Percentiles rank a stretch among this genome's conserved stretches.
Evolutionary conservation across 2,888 invertebrate genomes (phyloP).

Genomic region (Oasisia sp.): DNA sequence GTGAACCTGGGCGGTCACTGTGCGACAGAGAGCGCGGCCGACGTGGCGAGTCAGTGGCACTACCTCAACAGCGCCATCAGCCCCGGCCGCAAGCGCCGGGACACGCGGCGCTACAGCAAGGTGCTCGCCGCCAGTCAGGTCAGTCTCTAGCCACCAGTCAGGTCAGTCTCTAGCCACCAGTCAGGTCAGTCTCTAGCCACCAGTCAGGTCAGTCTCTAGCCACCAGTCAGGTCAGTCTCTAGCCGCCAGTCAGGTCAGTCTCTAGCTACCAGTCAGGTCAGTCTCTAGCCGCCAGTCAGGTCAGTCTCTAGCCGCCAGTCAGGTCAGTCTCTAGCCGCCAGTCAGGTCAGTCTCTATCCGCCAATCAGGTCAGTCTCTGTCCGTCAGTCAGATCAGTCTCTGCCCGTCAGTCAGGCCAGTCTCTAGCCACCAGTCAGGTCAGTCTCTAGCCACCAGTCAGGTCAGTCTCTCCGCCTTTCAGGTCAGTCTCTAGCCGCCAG

Average conservation of each 20-base stretch:
- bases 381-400: neutral
- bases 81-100: constrained; percentile 53
- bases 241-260: neutral
- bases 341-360: neutral
- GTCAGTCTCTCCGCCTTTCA: neutral
- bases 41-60: constrained; percentile 58
- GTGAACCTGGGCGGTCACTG: constrained; percentile 62
- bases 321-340: neutral
- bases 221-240: neutral
- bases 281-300: neutral
- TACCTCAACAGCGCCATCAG: constrained; percentile 56
- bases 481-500: neutral
- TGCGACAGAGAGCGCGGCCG: constrained; percentile 57
- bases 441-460: too few relatives aligned
- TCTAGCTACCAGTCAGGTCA: too few relatives aligned
- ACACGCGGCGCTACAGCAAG: constrained; percentile 25
- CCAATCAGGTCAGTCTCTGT: neutral
- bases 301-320: neutral
- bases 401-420: too few relatives aligned
- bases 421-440: neutral
- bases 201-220: neutral
- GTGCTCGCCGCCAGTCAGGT: neutral
- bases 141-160: neutral
- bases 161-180: neutral
- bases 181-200: neutral